Evolutionary conservation across 53 echinoderm and acorn worm species (phyloP), one percentile per base, ranked within the genome.

Genomic region (Crossaster papposus): DNA sequence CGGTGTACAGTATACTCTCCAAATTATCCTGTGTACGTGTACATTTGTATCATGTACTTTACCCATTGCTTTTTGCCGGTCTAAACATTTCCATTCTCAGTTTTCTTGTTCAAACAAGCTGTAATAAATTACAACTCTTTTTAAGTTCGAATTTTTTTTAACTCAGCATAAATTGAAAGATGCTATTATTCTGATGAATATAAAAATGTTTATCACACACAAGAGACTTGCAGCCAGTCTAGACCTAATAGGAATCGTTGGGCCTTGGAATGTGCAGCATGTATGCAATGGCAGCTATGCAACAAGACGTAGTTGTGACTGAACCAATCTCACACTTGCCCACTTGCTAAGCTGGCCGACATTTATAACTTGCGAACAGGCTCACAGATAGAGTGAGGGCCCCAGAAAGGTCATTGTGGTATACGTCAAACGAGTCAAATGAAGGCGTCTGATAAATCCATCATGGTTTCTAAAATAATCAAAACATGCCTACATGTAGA

Each of bases 191-290:
- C 8, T 13, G n/a, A n/a, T n/a, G n/a, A n/a, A n/a, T n/a, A n/a
- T n/a, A n/a, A n/a, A n/a, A n/a, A n/a, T n/a, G 22, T 58, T 68
- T 11, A 23, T n/a, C 17, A 68, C 22, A 68, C 68, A 26, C 68
- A 26, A 28, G 68, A 68, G 68, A 68, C 68, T 68, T 31, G 13
- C 74, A 4, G 22, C 80, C 62, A 80, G 80, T 80, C 58, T 80
- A 80, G 55, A 37, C 84, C 51, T 54, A 33, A 18, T 30, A 20
- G 31, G 84, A 84, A 52, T 70, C 84, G 72, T 84, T 44, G 18
- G 1, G 84, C 23, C 24, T 14, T 84, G 84, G 84, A 72, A 84
- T 84, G 84, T 22, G 51, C 51, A 72, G 72, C 84, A 84, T 84
- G 2, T 22, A 24, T 38, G 84, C 52, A 72, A 84, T 84, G 84